These are phyloP conservation scores for Drosophila dunni DNA, from an alignment of 1,140 invertebrate species.

Conservation along the genomic window DNA sequence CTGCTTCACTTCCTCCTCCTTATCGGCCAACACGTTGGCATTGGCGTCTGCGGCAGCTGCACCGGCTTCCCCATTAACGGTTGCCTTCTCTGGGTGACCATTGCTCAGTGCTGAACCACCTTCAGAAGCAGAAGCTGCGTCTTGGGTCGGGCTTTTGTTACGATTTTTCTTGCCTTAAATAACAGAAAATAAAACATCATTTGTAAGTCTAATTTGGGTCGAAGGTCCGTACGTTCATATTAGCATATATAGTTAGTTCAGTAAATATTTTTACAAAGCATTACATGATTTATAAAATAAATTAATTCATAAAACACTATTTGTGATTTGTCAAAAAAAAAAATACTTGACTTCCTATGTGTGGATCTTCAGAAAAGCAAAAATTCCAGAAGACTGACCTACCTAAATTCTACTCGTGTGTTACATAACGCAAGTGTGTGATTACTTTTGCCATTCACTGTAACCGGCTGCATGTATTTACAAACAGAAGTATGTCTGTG, in stretches of 20 bases:
- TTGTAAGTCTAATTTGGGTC: slow-evolving; percentile 22
- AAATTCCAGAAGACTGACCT: slow-evolving; percentile 4
- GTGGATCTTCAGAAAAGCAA: background rate
- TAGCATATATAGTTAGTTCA: background rate
- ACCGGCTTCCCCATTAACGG: slow-evolving; percentile 23
- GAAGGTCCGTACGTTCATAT: slow-evolving; percentile 3
- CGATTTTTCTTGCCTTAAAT: slow-evolving; percentile 69
- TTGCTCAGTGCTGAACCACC: slow-evolving; percentile 52
- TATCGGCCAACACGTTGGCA: slow-evolving; percentile 60
- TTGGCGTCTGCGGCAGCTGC: slow-evolving; percentile 61
- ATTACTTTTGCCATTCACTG: slow-evolving; percentile 45
- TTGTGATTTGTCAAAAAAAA: no score
- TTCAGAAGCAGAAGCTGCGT: slow-evolving; percentile 28
- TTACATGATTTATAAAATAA: no score
- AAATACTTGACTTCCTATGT: background rate
- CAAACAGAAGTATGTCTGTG: slow-evolving; percentile 11
- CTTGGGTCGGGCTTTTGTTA: slow-evolving; percentile 66
- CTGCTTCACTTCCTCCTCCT: slow-evolving; percentile 9
- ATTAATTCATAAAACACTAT: no score
- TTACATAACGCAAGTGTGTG: slow-evolving; percentile 65
- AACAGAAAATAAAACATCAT: background rate
- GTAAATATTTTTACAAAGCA: no score
- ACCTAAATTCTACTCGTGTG: slow-evolving; percentile 22
- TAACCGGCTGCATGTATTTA: slow-evolving; percentile 26
- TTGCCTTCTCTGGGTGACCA: slow-evolving; percentile 55